Base-by-base conservation (phyloP, 1,140 invertebrate species). In the Drosophila quadrilineata region DNA sequence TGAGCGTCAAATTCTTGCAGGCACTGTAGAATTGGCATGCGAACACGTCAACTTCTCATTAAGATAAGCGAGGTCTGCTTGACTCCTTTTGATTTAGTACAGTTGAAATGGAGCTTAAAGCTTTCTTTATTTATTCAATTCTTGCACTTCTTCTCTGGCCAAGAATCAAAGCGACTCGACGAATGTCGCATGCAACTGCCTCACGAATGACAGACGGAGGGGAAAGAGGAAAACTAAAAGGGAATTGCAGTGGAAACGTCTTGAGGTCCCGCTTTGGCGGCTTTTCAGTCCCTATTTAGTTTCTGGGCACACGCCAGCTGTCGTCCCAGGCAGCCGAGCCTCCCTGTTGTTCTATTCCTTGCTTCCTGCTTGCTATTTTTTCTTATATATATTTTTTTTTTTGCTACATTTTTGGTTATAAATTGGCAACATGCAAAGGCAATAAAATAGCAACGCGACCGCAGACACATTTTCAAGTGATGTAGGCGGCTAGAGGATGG, bases 21-120 rank as follows among this genome's bases (percentile, higher is more conserved):
- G n/a, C 40, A 43, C 40, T 26, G 14, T 10, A 38, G 35, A 40
- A 41, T 48, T 74, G 76, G 68, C 76, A 84, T 62, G 64, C 73
- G 53, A 75, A 71, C 77, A 84, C 77, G 77, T 84, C 73, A 84
- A 77, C 69, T 85, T 67, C 79, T 77, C 77, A 77, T 84, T 82
- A 82, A 82, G 77, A 82, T 84, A 82, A 82, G 77, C 69, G 9
- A 36, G 33, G 9, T 29, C 33, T 35, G 31, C 19, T 29, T 17
- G 49, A 26, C n/a, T n/a, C n/a, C n/a, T n/a, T 63, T 63, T 68
- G 57, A 54, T 68, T 63, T 63, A 62, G 6, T 50, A 33, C 16
- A 26, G 16, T 5, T 6, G 21, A 5, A 6, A 14, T 33, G 41
- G 41, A 45, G 41, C n/a, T 45, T 12, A 28, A 45, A 28, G 28